Base-by-base conservation (phyloP, 1,140 invertebrate species). In the Planococcus citri region DNA sequence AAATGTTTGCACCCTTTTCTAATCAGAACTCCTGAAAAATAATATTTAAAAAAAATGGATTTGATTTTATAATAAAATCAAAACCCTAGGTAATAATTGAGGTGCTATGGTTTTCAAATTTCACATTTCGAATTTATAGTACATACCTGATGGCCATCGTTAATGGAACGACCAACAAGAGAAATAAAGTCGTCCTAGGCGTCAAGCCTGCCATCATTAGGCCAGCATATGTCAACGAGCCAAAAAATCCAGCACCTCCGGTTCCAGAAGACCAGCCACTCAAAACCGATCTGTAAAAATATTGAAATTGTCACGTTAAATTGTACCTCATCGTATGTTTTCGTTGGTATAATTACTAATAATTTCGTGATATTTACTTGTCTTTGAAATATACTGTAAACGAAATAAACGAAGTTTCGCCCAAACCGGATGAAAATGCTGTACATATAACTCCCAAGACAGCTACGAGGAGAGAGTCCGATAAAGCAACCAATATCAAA, bases 261-360 rank as follows among this genome's bases (percentile, higher is more conserved):
- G 91, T 94, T 24, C 91, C 91, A 1, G 90, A 92, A 22, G 90
- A 90, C 90, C 90, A 94, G 6, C 87, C 85, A 10, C 88, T 89
- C 21, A 94, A 84, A 12, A 88, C 85, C 78, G 87, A 84, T 74
- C 89, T 91, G 72, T 21, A 76, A 72, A 76, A 74, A 69, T 20
- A n/a, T n/a, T n/a, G n/a, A n/a, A n/a, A n/a, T n/a, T n/a, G n/a
- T n/a, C n/a, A n/a, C n/a, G n/a, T n/a, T n/a, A n/a, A n/a, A n/a
- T n/a, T n/a, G n/a, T n/a, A n/a, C n/a, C n/a, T n/a, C n/a, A n/a
- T n/a, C n/a, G n/a, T n/a, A n/a, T n/a, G n/a, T n/a, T n/a, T n/a
- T n/a, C n/a, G n/a, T n/a, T n/a, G n/a, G n/a, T n/a, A n/a, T n/a
- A n/a, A n/a, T n/a, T n/a, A n/a, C n/a, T n/a, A n/a, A n/a, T 6